These are phyloP conservation scores for Callimorpha dominula DNA, from an alignment of 2,888 invertebrate species.

Conservation along the genomic window DNA sequence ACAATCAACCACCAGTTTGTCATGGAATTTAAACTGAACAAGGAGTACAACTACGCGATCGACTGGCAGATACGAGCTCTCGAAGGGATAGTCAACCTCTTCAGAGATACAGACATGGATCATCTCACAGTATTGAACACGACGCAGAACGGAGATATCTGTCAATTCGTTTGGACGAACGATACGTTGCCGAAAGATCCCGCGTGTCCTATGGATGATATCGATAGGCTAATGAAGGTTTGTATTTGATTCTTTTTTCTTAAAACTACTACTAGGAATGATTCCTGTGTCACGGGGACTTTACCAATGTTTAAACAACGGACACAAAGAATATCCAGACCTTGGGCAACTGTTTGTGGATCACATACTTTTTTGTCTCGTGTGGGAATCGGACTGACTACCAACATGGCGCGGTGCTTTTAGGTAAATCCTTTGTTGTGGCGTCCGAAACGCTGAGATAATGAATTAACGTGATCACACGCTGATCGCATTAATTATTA, in stretches of 20 bases:
- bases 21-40: conserved; percentile 86
- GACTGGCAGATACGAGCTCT: conserved; percentile 93
- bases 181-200: conserved; percentile 92
- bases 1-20: conserved; percentile 94
- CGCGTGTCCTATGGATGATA: conserved; percentile 92
- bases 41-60: conserved; percentile 88
- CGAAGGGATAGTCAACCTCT: conserved; percentile 85
- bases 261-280: not conserved
- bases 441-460: too few relatives aligned
- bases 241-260: conserved; percentile 37
- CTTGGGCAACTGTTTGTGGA: too few relatives aligned
- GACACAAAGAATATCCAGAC: too few relatives aligned
- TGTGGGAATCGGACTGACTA: too few relatives aligned
- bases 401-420: too few relatives aligned
- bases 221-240: conserved; percentile 90
- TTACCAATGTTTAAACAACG: too few relatives aligned
- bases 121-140: conserved; percentile 90
- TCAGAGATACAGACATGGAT: conserved; percentile 87
- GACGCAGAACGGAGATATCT: conserved; percentile 87
- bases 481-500: too few relatives aligned
- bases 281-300: too few relatives aligned
- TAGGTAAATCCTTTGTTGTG: too few relatives aligned
- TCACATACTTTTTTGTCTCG: too few relatives aligned
- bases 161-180: conserved; percentile 94
- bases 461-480: too few relatives aligned